Evolutionary conservation across 2,113 vertebrate genomes (phyloP).

Genomic region (Petaurus breviceps): DNA sequence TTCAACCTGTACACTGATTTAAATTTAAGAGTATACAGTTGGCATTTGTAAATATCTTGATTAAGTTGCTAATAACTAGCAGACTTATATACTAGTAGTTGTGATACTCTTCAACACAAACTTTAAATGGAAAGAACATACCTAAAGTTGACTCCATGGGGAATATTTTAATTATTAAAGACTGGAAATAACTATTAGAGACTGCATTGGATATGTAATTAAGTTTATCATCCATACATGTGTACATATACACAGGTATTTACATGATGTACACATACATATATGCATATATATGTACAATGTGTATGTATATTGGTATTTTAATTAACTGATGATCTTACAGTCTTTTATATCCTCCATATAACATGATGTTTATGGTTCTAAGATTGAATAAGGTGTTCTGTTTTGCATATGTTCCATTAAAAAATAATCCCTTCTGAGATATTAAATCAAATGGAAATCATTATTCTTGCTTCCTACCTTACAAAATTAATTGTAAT

Average conservation of each 20-base stretch:
- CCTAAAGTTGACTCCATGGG: slow-evolving; percentile 23
- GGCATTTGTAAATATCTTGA: slow-evolving; percentile 6
- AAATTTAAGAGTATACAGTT: not conserved
- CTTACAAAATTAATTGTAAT: slow-evolving; percentile 62
- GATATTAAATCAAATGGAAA: slow-evolving; percentile 68
- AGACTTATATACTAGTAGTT: not conserved
- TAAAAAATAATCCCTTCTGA: slow-evolving; percentile 57
- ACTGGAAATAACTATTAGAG: slow-evolving; percentile 8
- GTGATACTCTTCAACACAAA: not conserved
- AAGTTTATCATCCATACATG: slow-evolving; percentile 36
- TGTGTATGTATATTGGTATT: not conserved
- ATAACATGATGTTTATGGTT: slow-evolving; percentile 54
- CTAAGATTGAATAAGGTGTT: slow-evolving; percentile 57
- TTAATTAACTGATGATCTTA: slow-evolving; percentile 46
- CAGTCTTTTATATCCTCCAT: slow-evolving; percentile 42
- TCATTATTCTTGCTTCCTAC: slow-evolving; percentile 59
- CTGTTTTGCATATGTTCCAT: slow-evolving; percentile 46
- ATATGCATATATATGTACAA: not conserved
- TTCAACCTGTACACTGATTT: not conserved
- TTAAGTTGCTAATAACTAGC: slow-evolving; percentile 37
- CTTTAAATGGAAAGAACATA: slow-evolving; percentile 16
- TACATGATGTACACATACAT: too few relatives aligned
- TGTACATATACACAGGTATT: too few relatives aligned
- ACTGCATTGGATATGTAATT: slow-evolving; percentile 24
- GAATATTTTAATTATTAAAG: slow-evolving; percentile 47